Evolutionary conservation across 1,140 invertebrate genomes (phyloP), one percentile per base, ranked within the genome.

Genomic region (Saxidomus purpurata): DNA sequence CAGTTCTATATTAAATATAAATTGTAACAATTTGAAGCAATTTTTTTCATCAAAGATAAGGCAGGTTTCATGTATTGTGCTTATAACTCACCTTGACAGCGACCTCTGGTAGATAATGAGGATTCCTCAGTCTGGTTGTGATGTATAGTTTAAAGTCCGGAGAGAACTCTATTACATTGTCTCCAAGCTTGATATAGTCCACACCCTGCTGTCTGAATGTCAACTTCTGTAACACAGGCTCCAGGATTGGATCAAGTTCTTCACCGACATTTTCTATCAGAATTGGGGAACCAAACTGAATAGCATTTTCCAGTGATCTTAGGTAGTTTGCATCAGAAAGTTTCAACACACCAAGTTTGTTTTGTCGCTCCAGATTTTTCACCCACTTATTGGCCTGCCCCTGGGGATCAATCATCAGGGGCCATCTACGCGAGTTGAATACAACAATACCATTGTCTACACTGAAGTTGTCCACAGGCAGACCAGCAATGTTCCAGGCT

Each of bases 321-420:
- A 95, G 92, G 90, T 96, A 96, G 89, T 94, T 96, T 11, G 94
- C 77, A 91, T 96, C 95, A 15, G 95, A 95, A 31, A 96, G 90
- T 89, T 96, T 96, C 49, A 96, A 94, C 8, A 96, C 93, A 40
- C 87, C 89, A 40, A 96, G 90, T 80, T 95, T 95, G 89, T 96
- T 95, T n/a, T 93, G 92, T 61, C 94, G 94, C 89, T 96, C 98
- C 97, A 99, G 98, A 94, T 98, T 99, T 95, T 98, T 98, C 11
- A 99, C 97, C 98, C 98, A 99, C 95, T 98, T 98, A 90, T 95
- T 96, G 22, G 96, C 96, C 89, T 96, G 96, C 86, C 95, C 95
- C 92, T 96, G 95, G 61, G 96, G 96, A 93, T 96, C 96, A 93
- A 96, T 96, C 94, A 95, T 95, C 6, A 96, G 93, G 9, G 95